Evolutionary conservation across 92 coral and sea anemone species (phyloP).

Genomic region (Epizoanthus illoricatus): DNA sequence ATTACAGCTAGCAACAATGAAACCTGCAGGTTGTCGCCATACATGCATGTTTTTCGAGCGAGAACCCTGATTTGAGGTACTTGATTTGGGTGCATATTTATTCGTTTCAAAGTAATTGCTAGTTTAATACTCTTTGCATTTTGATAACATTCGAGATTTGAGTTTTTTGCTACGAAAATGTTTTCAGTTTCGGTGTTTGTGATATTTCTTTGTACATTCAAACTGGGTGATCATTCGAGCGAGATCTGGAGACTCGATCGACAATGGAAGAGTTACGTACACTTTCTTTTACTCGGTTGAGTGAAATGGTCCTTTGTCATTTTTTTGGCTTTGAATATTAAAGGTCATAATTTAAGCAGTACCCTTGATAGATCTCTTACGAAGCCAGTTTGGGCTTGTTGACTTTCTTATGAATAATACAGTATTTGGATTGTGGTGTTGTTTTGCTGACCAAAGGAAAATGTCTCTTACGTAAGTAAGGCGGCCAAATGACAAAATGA

Average conservation of each 20-base stretch:
- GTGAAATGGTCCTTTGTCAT: not conserved
- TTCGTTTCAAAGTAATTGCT: not conserved
- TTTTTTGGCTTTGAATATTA: not conserved
- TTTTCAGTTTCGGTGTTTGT: not conserved
- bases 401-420: conserved; percentile 15
- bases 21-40: not conserved
- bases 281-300: not conserved
- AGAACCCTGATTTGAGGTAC: not conserved
- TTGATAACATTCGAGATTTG: not conserved
- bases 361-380: not conserved
- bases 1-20: not conserved
- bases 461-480: not conserved
- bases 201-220: not conserved
- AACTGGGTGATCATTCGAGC: not conserved
- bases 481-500: not conserved
- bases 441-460: not conserved
- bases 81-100: not conserved
- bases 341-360: not conserved
- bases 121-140: not conserved
- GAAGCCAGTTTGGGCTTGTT: conserved; percentile 25
- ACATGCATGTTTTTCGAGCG: not conserved
- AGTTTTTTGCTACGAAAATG: not conserved
- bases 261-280: not conserved
- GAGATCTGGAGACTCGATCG: not conserved
- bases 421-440: not conserved